Evolutionary conservation across 1,140 invertebrate species (phyloP).

Genomic region (Apis dorsata): DNA sequence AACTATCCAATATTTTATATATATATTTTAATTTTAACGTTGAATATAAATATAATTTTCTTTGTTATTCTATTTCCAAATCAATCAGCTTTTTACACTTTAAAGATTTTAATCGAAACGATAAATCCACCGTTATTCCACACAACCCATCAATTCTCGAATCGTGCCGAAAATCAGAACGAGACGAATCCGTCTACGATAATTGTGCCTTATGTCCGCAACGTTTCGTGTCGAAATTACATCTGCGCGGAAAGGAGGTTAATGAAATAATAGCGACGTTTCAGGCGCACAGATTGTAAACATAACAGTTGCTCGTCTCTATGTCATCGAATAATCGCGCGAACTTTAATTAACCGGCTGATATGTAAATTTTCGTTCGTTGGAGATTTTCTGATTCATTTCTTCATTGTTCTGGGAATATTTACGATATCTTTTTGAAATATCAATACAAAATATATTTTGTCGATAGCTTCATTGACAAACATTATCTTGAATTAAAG

Average conservation of each 20-base stretch:
- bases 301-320: background rate
- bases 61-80: background rate
- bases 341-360: constrained; percentile 57
- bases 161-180: background rate
- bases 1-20: too few species aligned
- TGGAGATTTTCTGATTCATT: background rate
- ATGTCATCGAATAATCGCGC: background rate
- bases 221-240: background rate
- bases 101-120: background rate
- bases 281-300: constrained; percentile 12
- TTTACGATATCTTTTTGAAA: background rate
- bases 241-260: background rate
- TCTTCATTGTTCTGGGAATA: constrained; percentile 19
- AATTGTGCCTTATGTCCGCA: background rate
- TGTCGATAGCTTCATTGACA: too few species aligned
- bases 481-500: too few species aligned
- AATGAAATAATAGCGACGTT: constrained; percentile 26
- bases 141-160: background rate
- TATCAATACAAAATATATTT: too few species aligned
- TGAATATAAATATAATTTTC: too few species aligned
- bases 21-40: too few species aligned
- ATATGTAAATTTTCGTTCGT: constrained; percentile 43
- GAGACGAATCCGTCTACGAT: background rate
- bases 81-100: background rate
- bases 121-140: background rate